Percentiles rank a stretch among this genome's conserved stretches.
Conservation (phyloP, 2,888 invertebrate species). For the Dioctria linearis region DNA sequence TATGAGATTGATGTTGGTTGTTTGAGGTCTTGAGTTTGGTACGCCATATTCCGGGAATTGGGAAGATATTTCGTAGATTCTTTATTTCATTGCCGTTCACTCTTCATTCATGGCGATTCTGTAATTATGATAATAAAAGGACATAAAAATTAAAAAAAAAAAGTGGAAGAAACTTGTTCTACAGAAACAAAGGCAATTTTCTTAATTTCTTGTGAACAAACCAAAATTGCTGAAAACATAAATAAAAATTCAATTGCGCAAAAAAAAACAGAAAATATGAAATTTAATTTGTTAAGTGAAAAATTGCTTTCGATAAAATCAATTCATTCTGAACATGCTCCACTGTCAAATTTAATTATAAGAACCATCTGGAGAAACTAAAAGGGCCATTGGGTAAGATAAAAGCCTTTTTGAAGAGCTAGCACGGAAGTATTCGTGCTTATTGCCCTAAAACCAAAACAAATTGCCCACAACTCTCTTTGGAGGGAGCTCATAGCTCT, state of each 20-base stretch:
- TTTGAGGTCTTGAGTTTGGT: no score
- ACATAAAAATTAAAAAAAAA: no score
- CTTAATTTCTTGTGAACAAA: no score
- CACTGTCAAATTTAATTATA: slow-evolving; percentile 43
- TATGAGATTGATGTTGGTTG: no score
- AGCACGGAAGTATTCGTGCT: slow-evolving; percentile 8
- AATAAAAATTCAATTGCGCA: neutral
- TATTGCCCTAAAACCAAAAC: slow-evolving; percentile 28
- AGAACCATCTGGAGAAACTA: slow-evolving; percentile 18
- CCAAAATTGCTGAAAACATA: no score
- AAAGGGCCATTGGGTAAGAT: slow-evolving; percentile 12
- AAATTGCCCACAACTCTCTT: slow-evolving; percentile 28
- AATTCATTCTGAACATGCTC: slow-evolving; percentile 41
- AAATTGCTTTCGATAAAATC: slow-evolving; percentile 21
- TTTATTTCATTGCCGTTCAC: no score
- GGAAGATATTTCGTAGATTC: no score
- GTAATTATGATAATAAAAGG: no score
- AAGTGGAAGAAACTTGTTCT: slow-evolving; percentile 2
- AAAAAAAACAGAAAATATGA: neutral
- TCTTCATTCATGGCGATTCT: no score
- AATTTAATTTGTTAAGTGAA: slow-evolving; percentile 30
- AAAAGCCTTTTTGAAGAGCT: slow-evolving; percentile 27
- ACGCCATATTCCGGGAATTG: no score
- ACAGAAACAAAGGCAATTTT: neutral
- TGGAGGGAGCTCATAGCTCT: neutral